Evolutionary conservation across 2,113 vertebrate genomes (phyloP).

Genomic region (Epinephelus lanceolatus): DNA sequence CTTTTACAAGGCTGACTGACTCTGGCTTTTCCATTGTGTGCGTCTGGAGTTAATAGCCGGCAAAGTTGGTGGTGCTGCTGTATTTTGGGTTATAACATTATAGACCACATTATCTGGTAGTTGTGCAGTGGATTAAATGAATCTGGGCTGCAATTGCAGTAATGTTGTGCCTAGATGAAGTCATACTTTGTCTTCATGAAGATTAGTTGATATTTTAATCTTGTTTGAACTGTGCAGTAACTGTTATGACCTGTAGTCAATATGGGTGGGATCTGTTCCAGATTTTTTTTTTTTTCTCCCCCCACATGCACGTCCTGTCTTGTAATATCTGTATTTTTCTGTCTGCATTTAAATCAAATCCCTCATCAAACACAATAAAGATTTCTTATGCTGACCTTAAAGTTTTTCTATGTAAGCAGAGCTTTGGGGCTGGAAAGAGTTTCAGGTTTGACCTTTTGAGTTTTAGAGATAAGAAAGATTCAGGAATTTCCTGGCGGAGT

Average conservation of each 20-base stretch:
- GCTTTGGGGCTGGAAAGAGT: constrained; percentile 27
- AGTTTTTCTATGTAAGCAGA: background rate
- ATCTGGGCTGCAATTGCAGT: constrained; percentile 11
- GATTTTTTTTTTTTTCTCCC: background rate
- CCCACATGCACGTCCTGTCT: background rate
- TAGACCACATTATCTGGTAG: background rate
- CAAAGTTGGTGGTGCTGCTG: constrained; percentile 24
- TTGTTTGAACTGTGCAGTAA: background rate
- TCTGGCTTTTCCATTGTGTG: constrained; percentile 46
- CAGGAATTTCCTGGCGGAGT: constrained; percentile 56
- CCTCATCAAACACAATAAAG: background rate
- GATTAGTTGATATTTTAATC: background rate
- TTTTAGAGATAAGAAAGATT: constrained; percentile 41
- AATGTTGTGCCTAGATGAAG: constrained; percentile 7
- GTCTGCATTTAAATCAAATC: background rate
- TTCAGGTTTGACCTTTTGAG: constrained; percentile 53
- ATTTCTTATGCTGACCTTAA: constrained; percentile 13
- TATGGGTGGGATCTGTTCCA: background rate
- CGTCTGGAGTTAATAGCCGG: constrained; percentile 32
- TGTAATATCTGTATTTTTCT: background rate
- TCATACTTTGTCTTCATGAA: background rate
- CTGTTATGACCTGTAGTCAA: background rate
- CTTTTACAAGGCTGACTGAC: constrained; percentile 38
- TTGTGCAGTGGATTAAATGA: constrained; percentile 37
- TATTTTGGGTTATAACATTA: constrained; percentile 33